These are phyloP conservation scores for Mionectes olivaceus DNA, from an alignment of 2,797 vertebrate species.

Conservation along the genomic window DNA sequence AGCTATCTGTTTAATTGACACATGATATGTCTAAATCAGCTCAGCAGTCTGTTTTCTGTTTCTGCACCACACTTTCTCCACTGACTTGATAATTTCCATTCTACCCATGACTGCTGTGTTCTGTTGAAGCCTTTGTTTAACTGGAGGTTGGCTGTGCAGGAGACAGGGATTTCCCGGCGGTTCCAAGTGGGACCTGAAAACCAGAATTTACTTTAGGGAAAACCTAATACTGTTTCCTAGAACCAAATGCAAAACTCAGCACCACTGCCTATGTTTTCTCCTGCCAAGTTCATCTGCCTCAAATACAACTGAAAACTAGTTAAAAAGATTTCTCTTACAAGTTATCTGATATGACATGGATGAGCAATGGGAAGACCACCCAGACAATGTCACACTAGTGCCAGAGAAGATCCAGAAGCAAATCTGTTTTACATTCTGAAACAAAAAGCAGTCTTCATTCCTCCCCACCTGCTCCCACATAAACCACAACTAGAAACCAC, in stretches of 20 bases:
- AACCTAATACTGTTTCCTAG: not conserved
- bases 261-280: not conserved
- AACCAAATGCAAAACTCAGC: not conserved
- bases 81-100: slow-evolving; percentile 15
- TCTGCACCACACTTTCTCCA: not conserved
- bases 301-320: not conserved
- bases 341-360: not conserved
- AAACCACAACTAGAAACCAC: not conserved
- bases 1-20: slow-evolving; percentile 36
- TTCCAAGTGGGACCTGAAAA: not conserved
- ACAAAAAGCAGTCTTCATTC: not conserved
- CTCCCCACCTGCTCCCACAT: slow-evolving; percentile 10
- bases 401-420: slow-evolving; percentile 44
- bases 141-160: not conserved
- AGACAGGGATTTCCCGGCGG: not conserved
- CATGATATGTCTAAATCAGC: not conserved
- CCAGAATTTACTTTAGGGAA: not conserved
- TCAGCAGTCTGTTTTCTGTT: slow-evolving; percentile 37
- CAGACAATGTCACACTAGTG: not conserved
- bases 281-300: slow-evolving; percentile 9
- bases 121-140: slow-evolving; percentile 7
- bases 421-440: slow-evolving; percentile 13
- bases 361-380: slow-evolving; percentile 19
- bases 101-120: not conserved
- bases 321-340: not conserved